Percentiles rank a stretch among this genome's conserved stretches.
Evolutionary conservation across 2,888 invertebrate genomes (phyloP).

Genomic region (Caradrina kadenii): DNA sequence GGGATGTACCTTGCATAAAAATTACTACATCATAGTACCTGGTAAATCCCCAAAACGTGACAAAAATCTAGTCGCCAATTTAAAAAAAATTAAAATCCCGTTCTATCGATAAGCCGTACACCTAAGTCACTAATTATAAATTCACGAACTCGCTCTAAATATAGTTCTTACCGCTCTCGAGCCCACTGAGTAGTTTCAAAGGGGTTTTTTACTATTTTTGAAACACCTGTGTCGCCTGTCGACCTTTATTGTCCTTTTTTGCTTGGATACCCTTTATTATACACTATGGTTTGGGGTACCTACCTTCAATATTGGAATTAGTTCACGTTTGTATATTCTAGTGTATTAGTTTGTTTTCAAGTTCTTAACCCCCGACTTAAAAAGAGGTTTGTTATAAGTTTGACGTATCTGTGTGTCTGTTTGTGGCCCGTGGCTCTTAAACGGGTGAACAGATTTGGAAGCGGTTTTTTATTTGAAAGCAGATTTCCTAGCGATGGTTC

Average conservation of each 20-base stretch:
- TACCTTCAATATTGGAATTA: constrained; percentile 55
- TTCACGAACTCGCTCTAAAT: constrained; percentile 34
- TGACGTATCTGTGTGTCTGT: no score
- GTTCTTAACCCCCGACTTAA: no score
- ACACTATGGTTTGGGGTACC: constrained; percentile 58
- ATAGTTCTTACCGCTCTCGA: constrained; percentile 36
- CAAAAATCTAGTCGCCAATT: neutral
- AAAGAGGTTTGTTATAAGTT: no score
- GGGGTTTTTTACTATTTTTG: constrained; percentile 81
- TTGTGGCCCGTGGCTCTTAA: no score
- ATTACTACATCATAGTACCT: no score
- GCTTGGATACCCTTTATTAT: constrained; percentile 63
- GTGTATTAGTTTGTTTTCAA: no score
- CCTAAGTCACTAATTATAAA: constrained; percentile 48
- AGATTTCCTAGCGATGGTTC: no score
- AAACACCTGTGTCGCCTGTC: constrained; percentile 74
- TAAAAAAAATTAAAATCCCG: neutral
- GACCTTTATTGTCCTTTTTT: constrained; percentile 71
- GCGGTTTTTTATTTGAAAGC: no score
- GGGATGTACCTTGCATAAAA: no score
- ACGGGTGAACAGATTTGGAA: no score
- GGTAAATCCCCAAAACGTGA: neutral
- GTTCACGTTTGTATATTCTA: constrained; percentile 29
- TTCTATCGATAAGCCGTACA: neutral
- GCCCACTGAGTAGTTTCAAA: constrained; percentile 83